A percentile compares a stretch with the other conserved stretches of the same genome.
These are phyloP conservation scores for Leguminivora glycinivorella DNA, from an alignment of 1,140 invertebrate genomes.

Conservation along the genomic window DNA sequence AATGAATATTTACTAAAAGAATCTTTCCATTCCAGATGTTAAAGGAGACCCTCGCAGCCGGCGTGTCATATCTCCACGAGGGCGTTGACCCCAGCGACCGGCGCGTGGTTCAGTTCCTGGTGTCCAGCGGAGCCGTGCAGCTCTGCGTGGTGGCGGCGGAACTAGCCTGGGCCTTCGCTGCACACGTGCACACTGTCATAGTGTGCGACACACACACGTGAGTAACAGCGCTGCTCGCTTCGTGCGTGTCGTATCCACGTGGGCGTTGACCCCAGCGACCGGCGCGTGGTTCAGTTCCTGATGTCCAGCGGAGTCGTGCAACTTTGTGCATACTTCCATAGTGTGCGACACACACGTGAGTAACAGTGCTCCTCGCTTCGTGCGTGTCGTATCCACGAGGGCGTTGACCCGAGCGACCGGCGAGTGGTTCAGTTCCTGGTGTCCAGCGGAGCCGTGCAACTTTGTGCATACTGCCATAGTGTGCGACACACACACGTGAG, in stretches of 20 bases:
- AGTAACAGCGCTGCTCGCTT: too few species aligned
- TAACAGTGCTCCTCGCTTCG: slow-evolving; percentile 28
- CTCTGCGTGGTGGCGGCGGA: slow-evolving; percentile 94
- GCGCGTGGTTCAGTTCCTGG: slow-evolving; percentile 94
- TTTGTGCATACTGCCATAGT: slow-evolving; percentile 94
- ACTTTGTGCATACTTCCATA: slow-evolving; percentile 95
- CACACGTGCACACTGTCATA: slow-evolving; percentile 94
- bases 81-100: slow-evolving; percentile 92
- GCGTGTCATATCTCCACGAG: slow-evolving; percentile 98
- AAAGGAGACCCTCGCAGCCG: slow-evolving; percentile 92
- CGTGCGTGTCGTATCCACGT: too few species aligned
- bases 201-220: slow-evolving; percentile 97
- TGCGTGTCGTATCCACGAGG: slow-evolving; percentile 33
- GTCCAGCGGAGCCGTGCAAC: slow-evolving; percentile 68
- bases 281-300: slow-evolving; percentile 93
- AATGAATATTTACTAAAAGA: background rate
- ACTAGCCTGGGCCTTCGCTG: slow-evolving; percentile 94
- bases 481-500: slow-evolving; percentile 94
- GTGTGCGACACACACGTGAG: slow-evolving; percentile 97
- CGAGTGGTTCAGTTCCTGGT: slow-evolving; percentile 92
- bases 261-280: too few species aligned
- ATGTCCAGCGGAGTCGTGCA: slow-evolving; percentile 97
- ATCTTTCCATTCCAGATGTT: slow-evolving; percentile 80
- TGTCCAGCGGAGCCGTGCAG: slow-evolving; percentile 96
- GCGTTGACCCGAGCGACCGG: slow-evolving; percentile 81